Evolutionary conservation across 2,797 vertebrate species (phyloP).

Genomic region (Gambusia yucatana): DNA sequence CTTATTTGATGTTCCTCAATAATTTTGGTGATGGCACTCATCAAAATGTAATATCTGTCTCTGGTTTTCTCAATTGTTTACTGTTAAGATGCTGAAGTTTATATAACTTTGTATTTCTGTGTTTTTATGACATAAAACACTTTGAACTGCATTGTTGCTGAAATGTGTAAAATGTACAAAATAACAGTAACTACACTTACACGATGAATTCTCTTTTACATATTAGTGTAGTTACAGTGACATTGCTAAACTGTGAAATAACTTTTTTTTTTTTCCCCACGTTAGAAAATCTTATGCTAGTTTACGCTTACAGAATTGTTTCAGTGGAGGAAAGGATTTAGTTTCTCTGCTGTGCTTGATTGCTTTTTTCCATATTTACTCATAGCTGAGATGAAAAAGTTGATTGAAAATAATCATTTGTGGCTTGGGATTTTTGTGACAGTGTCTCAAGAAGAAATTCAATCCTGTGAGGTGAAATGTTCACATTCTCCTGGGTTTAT

Average conservation of each 20-base stretch:
- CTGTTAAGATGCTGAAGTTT: too few relatives aligned
- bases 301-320: background rate
- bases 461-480: conserved; percentile 1
- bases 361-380: background rate
- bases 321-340: background rate
- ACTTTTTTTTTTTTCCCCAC: background rate
- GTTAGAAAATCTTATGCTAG: background rate
- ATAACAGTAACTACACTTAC: too few relatives aligned
- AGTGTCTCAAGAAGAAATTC: background rate
- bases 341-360: background rate
- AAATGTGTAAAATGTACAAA: too few relatives aligned
- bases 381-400: background rate
- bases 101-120: too few relatives aligned
- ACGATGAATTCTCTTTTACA: background rate
- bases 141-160: too few relatives aligned
- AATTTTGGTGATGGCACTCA: too few relatives aligned
- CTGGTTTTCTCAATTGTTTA: too few relatives aligned
- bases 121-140: too few relatives aligned
- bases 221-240: background rate
- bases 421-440: background rate
- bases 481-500: background rate
- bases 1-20: too few relatives aligned
- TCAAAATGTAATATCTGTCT: too few relatives aligned
- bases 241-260: background rate
- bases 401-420: background rate